phyloP scores from a whole-genome alignment of 1,140 invertebrate species.

The Zelostemma sp. region DNA sequence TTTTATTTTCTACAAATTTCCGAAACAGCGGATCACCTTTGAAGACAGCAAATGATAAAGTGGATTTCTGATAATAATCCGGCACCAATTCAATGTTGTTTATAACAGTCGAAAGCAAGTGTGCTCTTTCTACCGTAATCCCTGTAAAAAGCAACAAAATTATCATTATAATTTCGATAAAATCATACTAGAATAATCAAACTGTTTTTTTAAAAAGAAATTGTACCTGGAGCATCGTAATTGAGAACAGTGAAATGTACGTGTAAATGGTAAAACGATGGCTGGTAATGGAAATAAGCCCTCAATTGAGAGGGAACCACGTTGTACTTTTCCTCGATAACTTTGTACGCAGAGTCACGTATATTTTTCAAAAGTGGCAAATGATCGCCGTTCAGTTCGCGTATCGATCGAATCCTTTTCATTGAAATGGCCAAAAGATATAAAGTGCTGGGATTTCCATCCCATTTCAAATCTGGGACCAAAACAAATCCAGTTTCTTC shows the following conservation, averaged over 20 bases:
- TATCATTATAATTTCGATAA: constrained; percentile 4
- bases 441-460: constrained; percentile 81
- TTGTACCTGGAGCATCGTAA: constrained; percentile 82
- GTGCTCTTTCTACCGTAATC: constrained; percentile 84
- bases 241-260: constrained; percentile 91
- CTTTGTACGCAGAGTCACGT: constrained; percentile 77
- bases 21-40: constrained; percentile 71
- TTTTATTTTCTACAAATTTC: constrained; percentile 53
- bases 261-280: constrained; percentile 97
- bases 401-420: constrained; percentile 82
- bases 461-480: constrained; percentile 95
- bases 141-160: constrained; percentile 60
- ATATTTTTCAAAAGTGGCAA: constrained; percentile 89
- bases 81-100: constrained; percentile 86
- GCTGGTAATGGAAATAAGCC: constrained; percentile 95
- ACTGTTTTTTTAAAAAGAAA: constrained; percentile 23
- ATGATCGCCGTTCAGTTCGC: constrained; percentile 84
- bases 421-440: constrained; percentile 88
- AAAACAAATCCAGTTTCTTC: constrained; percentile 87
- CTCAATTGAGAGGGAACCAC: constrained; percentile 80
- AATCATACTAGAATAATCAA: constrained; percentile 20
- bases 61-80: constrained; percentile 88
- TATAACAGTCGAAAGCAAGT: constrained; percentile 91
- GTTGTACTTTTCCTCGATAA: constrained; percentile 85
- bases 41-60: constrained; percentile 79